Evolutionary conservation across 1,140 invertebrate genomes (phyloP).

Genomic region (Pantala flavescens): DNA sequence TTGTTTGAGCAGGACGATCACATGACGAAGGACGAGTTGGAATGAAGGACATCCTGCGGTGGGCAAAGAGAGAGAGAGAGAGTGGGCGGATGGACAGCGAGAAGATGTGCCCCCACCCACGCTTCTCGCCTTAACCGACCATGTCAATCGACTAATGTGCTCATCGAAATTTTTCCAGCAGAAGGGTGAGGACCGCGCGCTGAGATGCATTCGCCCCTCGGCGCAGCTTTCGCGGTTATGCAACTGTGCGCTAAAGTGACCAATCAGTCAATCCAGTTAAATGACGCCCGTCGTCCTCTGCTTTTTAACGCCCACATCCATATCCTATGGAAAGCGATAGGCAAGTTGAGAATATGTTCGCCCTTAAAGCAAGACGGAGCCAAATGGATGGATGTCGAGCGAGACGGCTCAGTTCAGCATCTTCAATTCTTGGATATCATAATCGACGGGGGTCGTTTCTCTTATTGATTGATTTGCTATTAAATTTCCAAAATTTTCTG

Average conservation of each 20-base stretch:
- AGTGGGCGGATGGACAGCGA: background rate
- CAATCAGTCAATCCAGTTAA: background rate
- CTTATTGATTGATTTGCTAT: no score
- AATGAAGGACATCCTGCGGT: conserved; percentile 7
- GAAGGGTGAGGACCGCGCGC: background rate
- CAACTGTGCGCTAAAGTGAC: background rate
- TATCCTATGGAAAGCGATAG: background rate
- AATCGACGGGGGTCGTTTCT: no score
- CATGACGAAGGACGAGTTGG: background rate
- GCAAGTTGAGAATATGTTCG: background rate
- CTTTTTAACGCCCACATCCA: background rate
- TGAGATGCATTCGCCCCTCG: background rate
- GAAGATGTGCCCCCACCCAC: background rate
- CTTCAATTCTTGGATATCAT: no score
- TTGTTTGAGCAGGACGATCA: background rate
- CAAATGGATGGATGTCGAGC: no score
- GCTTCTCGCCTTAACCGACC: background rate
- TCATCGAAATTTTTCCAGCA: background rate
- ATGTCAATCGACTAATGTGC: background rate
- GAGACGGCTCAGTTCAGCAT: no score
- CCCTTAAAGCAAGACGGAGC: no score
- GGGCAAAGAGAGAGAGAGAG: background rate
- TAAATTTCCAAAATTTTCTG: no score
- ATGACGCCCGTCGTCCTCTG: background rate
- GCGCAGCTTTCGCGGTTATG: background rate